These are phyloP conservation scores for Limanda limanda DNA, from an alignment of 2,113 vertebrate species.

Conservation along the genomic window DNA sequence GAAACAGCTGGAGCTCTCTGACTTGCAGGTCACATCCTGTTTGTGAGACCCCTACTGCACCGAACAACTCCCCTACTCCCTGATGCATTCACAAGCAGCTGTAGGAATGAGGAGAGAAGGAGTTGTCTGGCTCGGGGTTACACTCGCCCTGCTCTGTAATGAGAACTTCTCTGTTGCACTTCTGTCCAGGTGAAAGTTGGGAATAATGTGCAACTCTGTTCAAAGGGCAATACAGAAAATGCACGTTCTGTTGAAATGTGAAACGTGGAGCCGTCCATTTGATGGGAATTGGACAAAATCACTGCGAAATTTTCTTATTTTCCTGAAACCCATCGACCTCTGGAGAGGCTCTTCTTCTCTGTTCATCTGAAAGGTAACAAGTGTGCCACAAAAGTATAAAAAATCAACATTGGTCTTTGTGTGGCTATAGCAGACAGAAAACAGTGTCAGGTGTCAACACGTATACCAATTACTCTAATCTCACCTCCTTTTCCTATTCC, in stretches of 20 bases:
- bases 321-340: constrained; percentile 16
- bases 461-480: constrained; percentile 64
- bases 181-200: constrained; percentile 21
- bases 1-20: constrained; percentile 18
- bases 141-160: constrained; percentile 34
- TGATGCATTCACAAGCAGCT: constrained; percentile 15
- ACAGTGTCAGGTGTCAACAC: constrained; percentile 50
- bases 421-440: constrained; percentile 7
- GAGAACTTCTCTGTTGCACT: constrained; percentile 22
- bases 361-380: constrained; percentile 5
- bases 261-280: constrained; percentile 5
- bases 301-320: neutral
- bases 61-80: neutral
- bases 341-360: neutral
- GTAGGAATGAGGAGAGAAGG: constrained; percentile 16
- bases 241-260: constrained; percentile 8
- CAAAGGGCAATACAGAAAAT: constrained; percentile 21
- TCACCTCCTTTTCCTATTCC: constrained; percentile 31
- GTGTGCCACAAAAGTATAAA: constrained; percentile 4
- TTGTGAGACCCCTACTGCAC: constrained; percentile 9
- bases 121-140: constrained; percentile 25
- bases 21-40: constrained; percentile 24
- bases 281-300: constrained; percentile 2
- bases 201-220: constrained; percentile 14
- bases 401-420: constrained; percentile 15